Conservation (phyloP, 2,888 invertebrate genomes). For the Tupiocoris notatus region DNA sequence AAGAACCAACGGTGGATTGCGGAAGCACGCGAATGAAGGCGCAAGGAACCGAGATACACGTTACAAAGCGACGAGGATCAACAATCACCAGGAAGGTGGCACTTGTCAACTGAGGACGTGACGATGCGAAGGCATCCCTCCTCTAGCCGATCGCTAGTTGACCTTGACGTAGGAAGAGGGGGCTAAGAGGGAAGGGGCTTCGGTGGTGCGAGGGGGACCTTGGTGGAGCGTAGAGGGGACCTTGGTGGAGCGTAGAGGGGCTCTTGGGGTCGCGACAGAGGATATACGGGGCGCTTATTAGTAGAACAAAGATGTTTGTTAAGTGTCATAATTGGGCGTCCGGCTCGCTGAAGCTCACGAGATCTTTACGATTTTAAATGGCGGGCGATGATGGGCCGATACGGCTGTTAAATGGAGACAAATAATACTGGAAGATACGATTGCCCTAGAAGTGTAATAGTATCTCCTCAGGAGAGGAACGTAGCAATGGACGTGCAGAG, state of each 20-base stretch:
- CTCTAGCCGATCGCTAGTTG: conserved; percentile 10
- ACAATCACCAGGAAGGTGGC: conserved; percentile 22
- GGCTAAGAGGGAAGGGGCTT: neutral
- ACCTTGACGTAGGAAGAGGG: conserved; percentile 3
- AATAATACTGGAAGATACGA: no score
- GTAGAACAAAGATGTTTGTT: neutral
- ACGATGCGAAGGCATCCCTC: conserved; percentile 5
- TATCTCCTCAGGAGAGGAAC: no score
- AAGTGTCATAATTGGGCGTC: conserved; percentile 34
- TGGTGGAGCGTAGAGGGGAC: neutral
- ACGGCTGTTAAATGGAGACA: no score
- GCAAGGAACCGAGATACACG: neutral
- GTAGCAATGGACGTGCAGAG: no score
- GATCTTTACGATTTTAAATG: no score
- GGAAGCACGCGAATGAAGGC: neutral
- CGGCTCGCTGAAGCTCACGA: no score
- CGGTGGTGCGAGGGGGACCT: neutral
- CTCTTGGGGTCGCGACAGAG: neutral
- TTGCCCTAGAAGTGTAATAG: no score
- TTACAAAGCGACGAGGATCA: neutral
- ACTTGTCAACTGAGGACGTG: conserved; percentile 29
- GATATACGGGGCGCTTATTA: neutral
- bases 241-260: neutral
- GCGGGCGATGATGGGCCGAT: no score
- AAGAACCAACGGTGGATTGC: neutral